Conservation (phyloP, 2,888 invertebrate species). For the Muschampia plurimacula region DNA sequence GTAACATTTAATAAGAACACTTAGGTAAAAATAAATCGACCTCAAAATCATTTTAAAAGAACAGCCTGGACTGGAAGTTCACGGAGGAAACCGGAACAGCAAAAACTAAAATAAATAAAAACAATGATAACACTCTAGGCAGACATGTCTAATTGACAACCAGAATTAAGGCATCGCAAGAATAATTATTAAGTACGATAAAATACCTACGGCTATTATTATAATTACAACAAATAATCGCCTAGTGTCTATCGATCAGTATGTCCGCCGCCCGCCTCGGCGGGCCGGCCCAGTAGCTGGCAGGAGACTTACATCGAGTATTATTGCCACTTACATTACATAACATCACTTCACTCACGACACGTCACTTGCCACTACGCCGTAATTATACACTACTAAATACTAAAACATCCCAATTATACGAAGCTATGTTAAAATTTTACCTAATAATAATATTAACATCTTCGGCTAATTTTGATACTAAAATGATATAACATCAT, state of each 20-base stretch:
- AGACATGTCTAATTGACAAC: constrained; percentile 87
- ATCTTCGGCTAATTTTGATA: constrained; percentile 87
- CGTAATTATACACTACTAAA: constrained; percentile 80
- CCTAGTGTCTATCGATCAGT: constrained; percentile 75
- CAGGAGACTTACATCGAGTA: constrained; percentile 79
- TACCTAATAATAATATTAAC: constrained; percentile 84
- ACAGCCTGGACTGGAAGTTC: constrained; percentile 86
- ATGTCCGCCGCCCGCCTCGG: constrained; percentile 50
- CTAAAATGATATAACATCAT: constrained; percentile 86
- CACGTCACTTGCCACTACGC: constrained; percentile 79
- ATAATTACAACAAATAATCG: constrained; percentile 85
- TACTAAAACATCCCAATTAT: constrained; percentile 86
- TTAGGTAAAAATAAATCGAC: constrained; percentile 87
- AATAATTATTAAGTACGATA: constrained; percentile 86
- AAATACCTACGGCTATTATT: constrained; percentile 86
- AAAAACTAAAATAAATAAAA: constrained; percentile 82
- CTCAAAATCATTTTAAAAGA: constrained; percentile 86
- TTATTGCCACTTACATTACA: constrained; percentile 81
- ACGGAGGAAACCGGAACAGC: constrained; percentile 85
- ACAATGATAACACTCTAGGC: constrained; percentile 85
- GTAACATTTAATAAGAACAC: constrained; percentile 87
- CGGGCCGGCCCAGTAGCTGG: constrained; percentile 53
- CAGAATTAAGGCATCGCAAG: constrained; percentile 87
- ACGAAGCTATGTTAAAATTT: constrained; percentile 86
- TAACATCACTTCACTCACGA: constrained; percentile 65